phyloP scores from a whole-genome alignment of 2,113 vertebrate species.

The Psittacara wagleri region DNA sequence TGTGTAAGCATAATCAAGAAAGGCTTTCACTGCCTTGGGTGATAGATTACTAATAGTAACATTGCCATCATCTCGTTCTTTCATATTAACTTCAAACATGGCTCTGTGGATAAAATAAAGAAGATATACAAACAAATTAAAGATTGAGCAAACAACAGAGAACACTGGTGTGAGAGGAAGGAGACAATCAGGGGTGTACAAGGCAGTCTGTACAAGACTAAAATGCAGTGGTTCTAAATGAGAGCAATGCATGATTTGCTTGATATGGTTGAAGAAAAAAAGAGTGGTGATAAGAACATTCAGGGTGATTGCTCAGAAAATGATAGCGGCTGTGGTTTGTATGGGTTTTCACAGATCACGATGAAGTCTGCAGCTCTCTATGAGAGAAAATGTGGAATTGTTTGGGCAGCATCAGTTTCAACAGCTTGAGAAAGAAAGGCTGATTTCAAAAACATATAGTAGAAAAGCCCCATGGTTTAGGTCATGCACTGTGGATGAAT shows the following conservation, averaged over 20 bases:
- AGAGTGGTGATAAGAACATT: background rate
- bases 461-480: background rate
- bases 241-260: background rate
- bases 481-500: background rate
- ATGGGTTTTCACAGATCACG: background rate
- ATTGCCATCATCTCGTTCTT: slow-evolving; percentile 88
- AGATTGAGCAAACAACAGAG: background rate
- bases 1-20: slow-evolving; percentile 96
- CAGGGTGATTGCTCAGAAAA: background rate
- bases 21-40: slow-evolving; percentile 82
- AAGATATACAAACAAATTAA: slow-evolving; percentile 50
- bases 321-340: background rate
- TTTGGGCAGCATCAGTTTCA: background rate
- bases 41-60: slow-evolving; percentile 90
- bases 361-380: background rate
- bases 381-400: background rate
- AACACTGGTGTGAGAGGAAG: background rate
- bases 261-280: background rate
- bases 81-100: slow-evolving; percentile 98
- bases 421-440: background rate
- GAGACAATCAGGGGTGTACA: background rate
- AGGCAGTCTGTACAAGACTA: background rate
- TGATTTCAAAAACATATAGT: background rate
- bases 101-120: slow-evolving; percentile 79
- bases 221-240: background rate